Evolutionary conservation across 2,113 vertebrate species (phyloP), one percentile per base, ranked within the genome.

Genomic region (Orthonyx spaldingii): DNA sequence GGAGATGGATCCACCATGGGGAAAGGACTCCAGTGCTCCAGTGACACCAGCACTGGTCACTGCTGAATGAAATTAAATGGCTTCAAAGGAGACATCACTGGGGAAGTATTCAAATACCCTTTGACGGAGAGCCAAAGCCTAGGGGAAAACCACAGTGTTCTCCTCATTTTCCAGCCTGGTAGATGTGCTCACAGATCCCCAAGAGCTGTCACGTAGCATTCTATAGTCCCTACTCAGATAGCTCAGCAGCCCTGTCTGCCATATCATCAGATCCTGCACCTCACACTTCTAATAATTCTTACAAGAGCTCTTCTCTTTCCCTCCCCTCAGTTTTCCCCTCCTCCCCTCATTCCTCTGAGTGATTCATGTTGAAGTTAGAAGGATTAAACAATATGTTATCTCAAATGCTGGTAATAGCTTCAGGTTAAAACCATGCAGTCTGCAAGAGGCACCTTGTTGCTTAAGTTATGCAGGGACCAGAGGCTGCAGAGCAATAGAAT

Each of bases 321-420:
- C 57, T 87, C 59, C 46, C 49, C 49, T 76, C 59, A 66, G 77
- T 85, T 84, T 89, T 80, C 44, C 72, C 63, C 56, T 70, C 72
- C 82, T 90, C 74, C 52, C 55, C n/a, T 61, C 53, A 74, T 94
- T 92, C 94, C 71, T 96, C 68, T 97, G 94, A 97, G 96, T 97
- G 97, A 96, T 98, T 97, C 89, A 96, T 97, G 82, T 82, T 81
- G 83, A 96, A 95, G 94, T 97, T 96, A 94, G 89, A 94, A 96
- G 93, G 88, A 97, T 96, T 97, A 97, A 97, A 93, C 96, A 95
- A 96, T 95, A 82, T 81, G 61, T 96, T 96, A 94, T 97, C 83
- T 96, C 84, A 93, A 87, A 87, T 28, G 76, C 85, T 64, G 87
- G 49, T 90, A 94, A 97, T 92, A 96, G 95, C 96, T 90, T 55